Evolutionary conservation across 2,888 invertebrate genomes (phyloP), one percentile per base, ranked within the genome.

Genomic region (Bombylius discolor): DNA sequence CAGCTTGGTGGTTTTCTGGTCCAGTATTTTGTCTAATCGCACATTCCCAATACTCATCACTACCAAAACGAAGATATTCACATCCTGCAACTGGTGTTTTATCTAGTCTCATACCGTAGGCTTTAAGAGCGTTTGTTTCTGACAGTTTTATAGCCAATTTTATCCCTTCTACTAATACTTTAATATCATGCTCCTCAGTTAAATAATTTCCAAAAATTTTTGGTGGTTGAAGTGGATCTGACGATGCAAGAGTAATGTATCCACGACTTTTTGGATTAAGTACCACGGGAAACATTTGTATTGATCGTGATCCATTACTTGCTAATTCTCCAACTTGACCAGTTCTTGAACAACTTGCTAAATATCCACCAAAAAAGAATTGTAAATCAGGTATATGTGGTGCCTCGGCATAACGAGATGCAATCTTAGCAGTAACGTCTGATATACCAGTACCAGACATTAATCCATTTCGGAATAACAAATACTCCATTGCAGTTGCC

Each of bases 401-500:
- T 0, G 83, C 81, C 64, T 89, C 82, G 4, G 87, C 82, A 73
- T 84, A 90, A 67, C 85, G 88, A 0, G 89, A 83, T 67, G 89
- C 84, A 53, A 92, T 77, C 73, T 90, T 86, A 0, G 83, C 92
- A 0, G 92, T 89, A 6, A 90, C 90, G 74, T 92, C 92, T 0
- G 87, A 85, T 68, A 89, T 81, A 76, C 91, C 91, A 47, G 90
- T 91, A 31, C 91, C 91, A 13, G 90, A 89, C 89, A 92, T 90
- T 0, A 91, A 78, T 4, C 90, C 91, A 69, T 92, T 91, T 56
- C 91, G 80, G 73, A 91, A 90, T 12, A 92, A 79, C 36, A 92
- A 73, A 65, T 91, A 92, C 70, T 92, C 92, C 89, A 91, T 91
- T 4, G 90, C 90, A 0, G 90, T 90, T 23, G 90, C 90, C 90